Conservation (phyloP, 2,888 invertebrate species). For the Halocaridina rubra region DNA sequence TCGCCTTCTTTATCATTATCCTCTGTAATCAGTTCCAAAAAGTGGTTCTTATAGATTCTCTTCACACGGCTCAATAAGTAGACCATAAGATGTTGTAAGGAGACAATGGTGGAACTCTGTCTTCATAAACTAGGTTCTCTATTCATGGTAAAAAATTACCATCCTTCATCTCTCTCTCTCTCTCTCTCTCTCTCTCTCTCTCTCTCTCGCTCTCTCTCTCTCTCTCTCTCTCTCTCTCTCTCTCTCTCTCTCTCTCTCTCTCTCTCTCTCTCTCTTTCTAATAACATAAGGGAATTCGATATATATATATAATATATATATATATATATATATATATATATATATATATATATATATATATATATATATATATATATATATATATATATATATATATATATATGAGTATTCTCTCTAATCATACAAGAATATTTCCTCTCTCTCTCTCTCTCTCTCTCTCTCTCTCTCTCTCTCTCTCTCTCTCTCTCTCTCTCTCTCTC, state of each 20-base stretch:
- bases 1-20: too few species aligned
- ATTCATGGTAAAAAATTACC: neutral
- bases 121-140: neutral
- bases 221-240: slow-evolving; percentile 5
- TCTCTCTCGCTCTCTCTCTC: slow-evolving; percentile 18
- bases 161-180: neutral
- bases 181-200: slow-evolving; percentile 21
- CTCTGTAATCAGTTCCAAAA: too few species aligned
- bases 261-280: too few species aligned
- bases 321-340: neutral
- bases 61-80: too few species aligned
- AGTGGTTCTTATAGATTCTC: too few species aligned
- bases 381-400: neutral
- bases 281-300: neutral
- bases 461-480: too few species aligned
- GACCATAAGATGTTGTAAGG: too few species aligned
- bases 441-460: too few species aligned
- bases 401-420: too few species aligned
- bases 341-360: neutral
- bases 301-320: neutral
- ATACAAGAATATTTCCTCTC: too few species aligned
- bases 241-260: neutral
- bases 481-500: too few species aligned
- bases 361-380: neutral
- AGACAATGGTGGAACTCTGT: too few species aligned